phyloP scores from a whole-genome alignment of 2,113 vertebrate species.

The Mixornis gularis region DNA sequence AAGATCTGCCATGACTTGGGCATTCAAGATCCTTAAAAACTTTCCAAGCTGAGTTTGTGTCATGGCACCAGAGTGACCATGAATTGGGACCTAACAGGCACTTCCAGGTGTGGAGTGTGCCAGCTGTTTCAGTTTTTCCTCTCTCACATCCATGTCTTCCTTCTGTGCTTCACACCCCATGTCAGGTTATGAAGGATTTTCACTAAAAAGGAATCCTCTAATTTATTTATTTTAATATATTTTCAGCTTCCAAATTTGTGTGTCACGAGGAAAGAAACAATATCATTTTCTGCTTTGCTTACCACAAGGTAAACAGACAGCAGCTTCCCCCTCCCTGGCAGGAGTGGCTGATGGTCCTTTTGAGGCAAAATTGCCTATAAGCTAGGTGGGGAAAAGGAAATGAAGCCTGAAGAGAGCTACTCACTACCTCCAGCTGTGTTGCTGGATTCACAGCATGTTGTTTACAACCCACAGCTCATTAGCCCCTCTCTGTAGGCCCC shows the following conservation, averaged over 20 bases:
- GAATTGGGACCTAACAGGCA: not conserved
- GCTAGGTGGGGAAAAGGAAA: not conserved
- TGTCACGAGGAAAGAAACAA: constrained; percentile 30
- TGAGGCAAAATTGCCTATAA: not conserved
- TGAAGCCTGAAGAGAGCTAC: not conserved
- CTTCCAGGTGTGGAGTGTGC: not conserved
- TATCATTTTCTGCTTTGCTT: constrained; percentile 59
- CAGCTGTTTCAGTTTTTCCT: not conserved
- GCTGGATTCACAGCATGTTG: not conserved
- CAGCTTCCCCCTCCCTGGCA: not conserved
- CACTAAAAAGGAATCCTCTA: not conserved
- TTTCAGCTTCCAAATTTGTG: constrained; percentile 4
- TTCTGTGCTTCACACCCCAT: not conserved
- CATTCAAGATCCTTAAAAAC: not conserved
- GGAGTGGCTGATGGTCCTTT: not conserved
- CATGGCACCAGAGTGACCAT: not conserved
- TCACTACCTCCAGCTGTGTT: not conserved
- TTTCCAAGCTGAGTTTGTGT: not conserved
- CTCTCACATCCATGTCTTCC: not conserved
- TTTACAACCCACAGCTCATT: constrained; percentile 4
- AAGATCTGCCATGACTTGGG: not conserved
- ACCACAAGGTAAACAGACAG: constrained; percentile 34
- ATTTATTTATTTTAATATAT: not conserved
- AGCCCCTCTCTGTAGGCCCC: not conserved
- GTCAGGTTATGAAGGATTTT: not conserved